phyloP scores from a whole-genome alignment of 2,797 vertebrate genomes.

The Melanogrammus aeglefinus region DNA sequence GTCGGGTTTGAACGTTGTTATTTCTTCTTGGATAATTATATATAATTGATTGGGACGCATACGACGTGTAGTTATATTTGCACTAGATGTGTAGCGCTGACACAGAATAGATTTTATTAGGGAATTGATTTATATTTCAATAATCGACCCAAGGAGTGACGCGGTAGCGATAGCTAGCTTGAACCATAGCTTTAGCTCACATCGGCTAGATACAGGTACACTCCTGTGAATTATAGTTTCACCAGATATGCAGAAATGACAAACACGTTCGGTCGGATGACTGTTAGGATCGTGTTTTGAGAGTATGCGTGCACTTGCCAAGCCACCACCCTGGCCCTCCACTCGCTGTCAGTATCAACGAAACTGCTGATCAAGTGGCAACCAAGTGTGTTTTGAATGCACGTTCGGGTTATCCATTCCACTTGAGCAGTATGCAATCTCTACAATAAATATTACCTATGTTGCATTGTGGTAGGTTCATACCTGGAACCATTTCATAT shows the following conservation, averaged over 20 bases:
- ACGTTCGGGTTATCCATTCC: neutral
- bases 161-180: neutral
- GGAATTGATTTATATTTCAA: neutral
- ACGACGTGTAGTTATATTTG: neutral
- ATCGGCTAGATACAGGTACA: neutral
- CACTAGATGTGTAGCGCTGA: neutral
- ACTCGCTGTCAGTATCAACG: neutral
- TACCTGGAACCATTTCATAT: neutral
- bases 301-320: neutral
- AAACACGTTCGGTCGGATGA: neutral
- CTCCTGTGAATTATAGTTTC: neutral
- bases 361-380: slow-evolving; percentile 1
- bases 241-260: neutral
- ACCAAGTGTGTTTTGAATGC: neutral
- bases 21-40: neutral
- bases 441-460: neutral
- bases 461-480: neutral
- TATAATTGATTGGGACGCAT: neutral
- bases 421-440: neutral
- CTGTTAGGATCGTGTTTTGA: neutral
- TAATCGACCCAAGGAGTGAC: slow-evolving; percentile 23
- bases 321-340: slow-evolving; percentile 21
- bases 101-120: neutral
- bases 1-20: neutral
- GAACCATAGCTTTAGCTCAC: neutral